phyloP scores from a whole-genome alignment of 92 coral and sea anemone genomes.

The Phenganax marumi region DNA sequence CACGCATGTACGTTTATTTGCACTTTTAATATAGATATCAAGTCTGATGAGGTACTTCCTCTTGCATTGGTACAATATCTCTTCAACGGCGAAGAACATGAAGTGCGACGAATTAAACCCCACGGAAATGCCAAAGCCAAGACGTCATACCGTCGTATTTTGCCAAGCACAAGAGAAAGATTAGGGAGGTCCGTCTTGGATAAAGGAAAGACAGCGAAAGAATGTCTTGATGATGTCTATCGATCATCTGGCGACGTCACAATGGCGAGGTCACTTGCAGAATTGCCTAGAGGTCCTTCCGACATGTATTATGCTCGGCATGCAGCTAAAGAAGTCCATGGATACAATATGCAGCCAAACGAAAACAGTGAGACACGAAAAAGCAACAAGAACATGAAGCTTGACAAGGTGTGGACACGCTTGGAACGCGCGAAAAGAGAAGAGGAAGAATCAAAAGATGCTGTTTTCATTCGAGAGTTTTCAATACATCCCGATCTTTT shows the following conservation, averaged over 20 bases:
- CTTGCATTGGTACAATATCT: conserved; percentile 45
- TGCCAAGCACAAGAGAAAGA: conserved; percentile 41
- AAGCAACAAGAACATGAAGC: background rate
- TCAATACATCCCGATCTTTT: conserved; percentile 52
- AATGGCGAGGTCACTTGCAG: conserved; percentile 36
- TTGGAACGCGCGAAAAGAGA: conserved; percentile 60
- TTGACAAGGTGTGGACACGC: conserved; percentile 42
- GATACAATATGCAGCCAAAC: background rate
- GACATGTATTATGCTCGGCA: conserved; percentile 53
- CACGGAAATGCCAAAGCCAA: conserved; percentile 48
- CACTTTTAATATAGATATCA: background rate
- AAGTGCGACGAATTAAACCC: conserved; percentile 18
- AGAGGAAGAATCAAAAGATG: conserved; percentile 48
- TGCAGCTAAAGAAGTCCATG: conserved; percentile 12
- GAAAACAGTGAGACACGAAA: background rate
- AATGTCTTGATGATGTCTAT: conserved; percentile 48
- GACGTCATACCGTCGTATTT: conserved; percentile 33
- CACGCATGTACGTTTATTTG: background rate
- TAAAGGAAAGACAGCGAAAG: conserved; percentile 43
- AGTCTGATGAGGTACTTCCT: conserved; percentile 21
- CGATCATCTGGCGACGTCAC: conserved; percentile 49
- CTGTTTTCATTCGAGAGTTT: conserved; percentile 46
- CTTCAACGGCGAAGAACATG: conserved; percentile 48
- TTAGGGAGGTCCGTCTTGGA: conserved; percentile 21
- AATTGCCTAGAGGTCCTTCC: conserved; percentile 52